Evolutionary conservation across 2,113 vertebrate species (phyloP).

Genomic region (Geococcyx californianus): DNA sequence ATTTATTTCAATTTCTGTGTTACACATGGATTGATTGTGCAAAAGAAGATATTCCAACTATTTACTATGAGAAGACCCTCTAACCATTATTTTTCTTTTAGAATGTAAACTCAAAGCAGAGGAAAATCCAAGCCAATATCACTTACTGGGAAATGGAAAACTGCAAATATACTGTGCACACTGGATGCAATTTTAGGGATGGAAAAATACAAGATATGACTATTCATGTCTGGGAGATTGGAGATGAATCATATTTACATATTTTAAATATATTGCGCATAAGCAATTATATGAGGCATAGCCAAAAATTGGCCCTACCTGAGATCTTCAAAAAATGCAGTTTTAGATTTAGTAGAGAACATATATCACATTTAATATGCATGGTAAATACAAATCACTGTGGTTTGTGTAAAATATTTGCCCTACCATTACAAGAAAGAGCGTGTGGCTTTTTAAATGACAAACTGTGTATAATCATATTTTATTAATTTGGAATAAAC

Average conservation of each 20-base stretch:
- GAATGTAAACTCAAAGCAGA: not conserved
- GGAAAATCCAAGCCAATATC: not conserved
- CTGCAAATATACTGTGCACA: not conserved
- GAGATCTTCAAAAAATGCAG: not conserved
- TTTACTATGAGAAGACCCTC: not conserved
- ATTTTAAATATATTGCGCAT: not conserved
- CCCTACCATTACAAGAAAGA: not conserved
- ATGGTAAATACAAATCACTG: not conserved
- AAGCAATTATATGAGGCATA: not conserved
- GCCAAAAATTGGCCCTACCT: not conserved
- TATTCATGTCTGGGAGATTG: not conserved
- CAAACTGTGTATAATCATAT: not conserved
- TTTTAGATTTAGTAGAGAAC: not conserved
- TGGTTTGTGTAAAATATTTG: not conserved
- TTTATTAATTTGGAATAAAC: not conserved
- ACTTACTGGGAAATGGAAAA: not conserved
- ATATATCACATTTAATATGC: not conserved
- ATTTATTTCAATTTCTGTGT: constrained; percentile 53
- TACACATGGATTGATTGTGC: constrained; percentile 1
- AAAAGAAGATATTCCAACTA: not conserved
- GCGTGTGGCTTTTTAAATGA: not conserved
- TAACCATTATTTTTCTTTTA: not conserved
- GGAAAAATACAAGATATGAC: not conserved
- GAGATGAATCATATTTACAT: not conserved
- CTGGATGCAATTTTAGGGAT: not conserved